Evolutionary conservation across 1,140 invertebrate genomes (phyloP).

Genomic region (Schlechtendalia chinensis): DNA sequence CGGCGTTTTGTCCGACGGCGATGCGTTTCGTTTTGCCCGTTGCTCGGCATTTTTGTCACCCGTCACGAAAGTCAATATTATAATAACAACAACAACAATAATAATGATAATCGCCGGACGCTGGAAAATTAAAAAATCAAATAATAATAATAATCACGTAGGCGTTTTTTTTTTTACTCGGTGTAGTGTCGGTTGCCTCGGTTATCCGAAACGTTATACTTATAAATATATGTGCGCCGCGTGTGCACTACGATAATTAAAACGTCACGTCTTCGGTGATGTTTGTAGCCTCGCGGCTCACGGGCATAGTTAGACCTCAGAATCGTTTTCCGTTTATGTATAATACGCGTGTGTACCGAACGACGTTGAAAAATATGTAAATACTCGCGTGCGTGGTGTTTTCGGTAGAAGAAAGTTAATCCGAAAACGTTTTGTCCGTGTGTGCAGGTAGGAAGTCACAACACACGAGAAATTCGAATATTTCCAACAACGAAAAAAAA

Average conservation of each 20-base stretch:
- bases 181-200: neutral
- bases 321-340: too few relatives aligned
- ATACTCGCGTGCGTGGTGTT: neutral
- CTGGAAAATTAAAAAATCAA: neutral
- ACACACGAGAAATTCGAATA: too few relatives aligned
- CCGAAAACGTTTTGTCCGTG: neutral
- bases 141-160: neutral
- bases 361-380: neutral
- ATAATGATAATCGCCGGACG: neutral
- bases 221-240: too few relatives aligned
- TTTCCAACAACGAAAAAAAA: too few relatives aligned
- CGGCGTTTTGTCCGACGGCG: neutral
- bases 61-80: constrained; percentile 3
- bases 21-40: too few relatives aligned
- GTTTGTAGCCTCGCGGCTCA: neutral
- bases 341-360: neutral
- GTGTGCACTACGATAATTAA: neutral
- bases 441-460: too few relatives aligned
- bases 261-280: neutral
- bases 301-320: neutral
- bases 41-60: neutral
- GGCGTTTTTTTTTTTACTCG: neutral
- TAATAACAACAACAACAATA: neutral
- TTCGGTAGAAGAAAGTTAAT: neutral
- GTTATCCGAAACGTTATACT: neutral